A percentile compares a stretch with the other conserved stretches of the same genome.
Evolutionary conservation across 2,888 invertebrate genomes (phyloP).

Genomic region (Xanthorhoe designata): DNA sequence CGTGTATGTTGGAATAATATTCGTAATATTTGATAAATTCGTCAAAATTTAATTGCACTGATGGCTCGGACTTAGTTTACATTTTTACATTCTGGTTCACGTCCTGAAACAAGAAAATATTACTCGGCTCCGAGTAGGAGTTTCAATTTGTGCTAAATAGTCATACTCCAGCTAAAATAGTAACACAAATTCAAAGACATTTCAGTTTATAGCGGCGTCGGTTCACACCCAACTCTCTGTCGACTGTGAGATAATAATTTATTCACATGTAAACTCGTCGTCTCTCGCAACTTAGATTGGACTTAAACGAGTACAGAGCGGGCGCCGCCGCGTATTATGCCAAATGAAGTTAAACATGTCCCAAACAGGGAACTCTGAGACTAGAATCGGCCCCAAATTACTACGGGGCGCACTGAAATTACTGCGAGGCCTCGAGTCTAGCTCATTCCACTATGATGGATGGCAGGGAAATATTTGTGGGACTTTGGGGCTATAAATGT

Average conservation of each 20-base stretch:
- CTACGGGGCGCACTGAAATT: constrained; percentile 55
- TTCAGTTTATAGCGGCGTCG: constrained; percentile 45
- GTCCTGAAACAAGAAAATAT: constrained; percentile 30
- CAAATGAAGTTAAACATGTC: constrained; percentile 84
- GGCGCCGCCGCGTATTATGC: constrained; percentile 76
- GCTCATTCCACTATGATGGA: constrained; percentile 7
- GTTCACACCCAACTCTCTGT: constrained; percentile 60
- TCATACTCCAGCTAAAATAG: constrained; percentile 37
- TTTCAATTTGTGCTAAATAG: constrained; percentile 37
- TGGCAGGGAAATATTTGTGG: constrained; percentile 3
- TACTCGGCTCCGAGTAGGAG: constrained; percentile 30
- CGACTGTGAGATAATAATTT: constrained; percentile 80
- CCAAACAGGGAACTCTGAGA: constrained; percentile 67
- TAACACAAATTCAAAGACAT: constrained; percentile 51
- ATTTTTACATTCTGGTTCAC: neutral
- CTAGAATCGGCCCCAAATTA: constrained; percentile 62
- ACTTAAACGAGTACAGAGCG: constrained; percentile 83
- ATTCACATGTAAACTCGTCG: constrained; percentile 82
- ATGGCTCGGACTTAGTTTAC: constrained; percentile 4
- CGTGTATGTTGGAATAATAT: neutral
- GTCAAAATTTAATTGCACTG: constrained; percentile 3
- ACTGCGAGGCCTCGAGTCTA: constrained; percentile 43
- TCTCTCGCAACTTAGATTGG: constrained; percentile 82
- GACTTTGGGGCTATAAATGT: neutral
- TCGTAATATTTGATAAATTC: neutral